Evolutionary conservation across 2,797 vertebrate genomes (phyloP).

Genomic region (Gymnocypris eckloni): DNA sequence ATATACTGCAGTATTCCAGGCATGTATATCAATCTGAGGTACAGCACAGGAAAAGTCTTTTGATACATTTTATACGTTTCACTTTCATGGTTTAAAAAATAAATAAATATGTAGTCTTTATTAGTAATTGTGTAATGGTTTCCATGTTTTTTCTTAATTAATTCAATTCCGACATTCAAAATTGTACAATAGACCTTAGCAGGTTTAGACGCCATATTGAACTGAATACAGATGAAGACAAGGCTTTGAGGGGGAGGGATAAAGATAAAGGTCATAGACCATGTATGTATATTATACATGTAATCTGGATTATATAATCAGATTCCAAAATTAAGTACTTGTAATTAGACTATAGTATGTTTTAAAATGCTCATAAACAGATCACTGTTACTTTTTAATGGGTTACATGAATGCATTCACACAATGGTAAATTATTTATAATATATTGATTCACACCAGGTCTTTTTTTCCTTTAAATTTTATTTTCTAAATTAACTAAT

Average conservation of each 20-base stretch:
- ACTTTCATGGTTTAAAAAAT: neutral
- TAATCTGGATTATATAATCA: neutral
- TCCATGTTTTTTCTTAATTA: neutral
- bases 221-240: neutral
- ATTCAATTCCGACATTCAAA: neutral
- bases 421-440: neutral
- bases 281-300: neutral
- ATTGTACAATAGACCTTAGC: neutral
- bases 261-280: neutral
- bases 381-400: no score
- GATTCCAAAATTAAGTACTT: neutral
- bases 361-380: no score
- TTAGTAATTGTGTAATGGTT: neutral
- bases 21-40: conserved; percentile 18
- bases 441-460: neutral
- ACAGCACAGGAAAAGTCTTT: neutral
- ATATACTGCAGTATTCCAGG: conserved; percentile 16
- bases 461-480: neutral
- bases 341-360: no score
- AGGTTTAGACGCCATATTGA: neutral
- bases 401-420: neutral
- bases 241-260: neutral
- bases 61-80: neutral
- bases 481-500: neutral
- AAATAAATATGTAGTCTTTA: conserved; percentile 6